phyloP scores from a whole-genome alignment of 2,797 vertebrate species.

The Ciconia nigra region DNA sequence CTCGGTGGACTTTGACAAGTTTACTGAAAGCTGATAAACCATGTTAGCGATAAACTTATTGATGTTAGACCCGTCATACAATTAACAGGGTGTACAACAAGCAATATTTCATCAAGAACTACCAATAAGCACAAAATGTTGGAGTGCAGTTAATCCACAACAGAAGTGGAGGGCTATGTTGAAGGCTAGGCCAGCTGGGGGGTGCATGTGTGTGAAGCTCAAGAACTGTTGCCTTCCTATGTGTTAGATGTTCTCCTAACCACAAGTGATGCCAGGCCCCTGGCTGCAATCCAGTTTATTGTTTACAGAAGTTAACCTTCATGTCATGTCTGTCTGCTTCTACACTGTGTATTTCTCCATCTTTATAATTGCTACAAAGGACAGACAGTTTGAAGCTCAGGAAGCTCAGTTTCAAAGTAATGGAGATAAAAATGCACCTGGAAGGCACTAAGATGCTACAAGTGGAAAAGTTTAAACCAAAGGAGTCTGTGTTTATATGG shows the following conservation, averaged over 20 bases:
- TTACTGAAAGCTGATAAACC: background rate
- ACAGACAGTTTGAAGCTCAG: background rate
- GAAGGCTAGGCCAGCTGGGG: background rate
- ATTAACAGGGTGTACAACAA: background rate
- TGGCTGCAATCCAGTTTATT: background rate
- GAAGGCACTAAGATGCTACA: background rate
- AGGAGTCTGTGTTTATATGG: background rate
- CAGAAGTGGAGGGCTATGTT: background rate
- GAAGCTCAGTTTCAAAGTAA: background rate
- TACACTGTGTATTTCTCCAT: background rate
- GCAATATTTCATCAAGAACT: background rate
- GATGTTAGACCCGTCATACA: background rate
- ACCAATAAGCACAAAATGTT: background rate
- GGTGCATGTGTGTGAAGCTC: rapidly evolving
- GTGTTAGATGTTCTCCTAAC: background rate
- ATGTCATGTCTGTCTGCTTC: background rate
- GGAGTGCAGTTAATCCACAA: background rate
- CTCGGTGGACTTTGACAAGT: slow-evolving; percentile 15
- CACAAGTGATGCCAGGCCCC: background rate
- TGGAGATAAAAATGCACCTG: background rate
- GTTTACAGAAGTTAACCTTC: background rate
- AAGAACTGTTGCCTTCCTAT: background rate
- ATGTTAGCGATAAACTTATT: background rate
- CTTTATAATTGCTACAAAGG: background rate
- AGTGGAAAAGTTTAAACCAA: background rate